Conservation (phyloP, 2,797 vertebrate genomes). For the Oceanodroma leucorhoa region DNA sequence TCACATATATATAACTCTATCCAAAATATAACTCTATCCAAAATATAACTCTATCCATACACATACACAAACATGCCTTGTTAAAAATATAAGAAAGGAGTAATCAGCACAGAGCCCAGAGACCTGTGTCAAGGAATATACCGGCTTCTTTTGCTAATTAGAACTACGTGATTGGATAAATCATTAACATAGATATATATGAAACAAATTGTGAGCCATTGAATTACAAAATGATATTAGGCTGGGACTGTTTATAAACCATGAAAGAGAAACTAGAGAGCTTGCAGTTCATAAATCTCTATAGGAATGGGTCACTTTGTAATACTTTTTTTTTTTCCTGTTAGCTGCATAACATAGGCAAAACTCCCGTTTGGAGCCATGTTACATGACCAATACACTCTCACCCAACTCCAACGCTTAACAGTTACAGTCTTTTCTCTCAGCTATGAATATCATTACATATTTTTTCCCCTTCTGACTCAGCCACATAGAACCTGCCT, state of each 20-base stretch:
- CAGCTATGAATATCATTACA: background rate
- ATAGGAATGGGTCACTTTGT: background rate
- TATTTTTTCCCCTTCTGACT: background rate
- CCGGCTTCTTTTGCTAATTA: background rate
- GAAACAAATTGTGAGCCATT: background rate
- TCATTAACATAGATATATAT: background rate
- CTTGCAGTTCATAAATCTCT: background rate
- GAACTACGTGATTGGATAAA: background rate
- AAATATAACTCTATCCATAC: background rate
- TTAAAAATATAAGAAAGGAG: background rate
- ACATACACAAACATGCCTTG: accelerated
- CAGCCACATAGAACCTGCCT: accelerated
- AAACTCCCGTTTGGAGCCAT: background rate
- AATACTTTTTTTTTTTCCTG: background rate
- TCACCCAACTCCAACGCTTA: background rate
- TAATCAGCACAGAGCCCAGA: background rate
- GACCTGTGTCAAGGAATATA: background rate
- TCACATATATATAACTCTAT: background rate
- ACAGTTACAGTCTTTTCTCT: background rate
- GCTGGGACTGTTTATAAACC: background rate
- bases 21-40: background rate
- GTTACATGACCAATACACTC: background rate
- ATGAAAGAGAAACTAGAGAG: background rate
- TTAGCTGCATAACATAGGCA: background rate
- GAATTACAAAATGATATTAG: background rate